A percentile compares a stretch with the other conserved stretches of the same genome.
Evolutionary conservation across 2,113 vertebrate genomes (phyloP).

Genomic region (Cariama cristata): DNA sequence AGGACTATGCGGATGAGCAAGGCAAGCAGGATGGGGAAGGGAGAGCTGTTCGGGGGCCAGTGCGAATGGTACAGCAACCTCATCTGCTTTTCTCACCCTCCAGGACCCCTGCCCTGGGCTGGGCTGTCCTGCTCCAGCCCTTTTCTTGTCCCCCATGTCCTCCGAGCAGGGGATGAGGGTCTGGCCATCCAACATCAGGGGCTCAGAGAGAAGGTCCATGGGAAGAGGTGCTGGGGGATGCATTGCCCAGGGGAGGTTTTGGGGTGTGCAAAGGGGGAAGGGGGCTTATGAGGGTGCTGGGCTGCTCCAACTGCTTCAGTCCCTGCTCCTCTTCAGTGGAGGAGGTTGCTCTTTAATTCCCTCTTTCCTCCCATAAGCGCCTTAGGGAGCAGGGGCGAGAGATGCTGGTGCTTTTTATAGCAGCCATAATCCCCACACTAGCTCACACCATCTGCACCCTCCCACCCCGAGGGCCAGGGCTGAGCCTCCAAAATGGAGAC

Average conservation of each 20-base stretch:
- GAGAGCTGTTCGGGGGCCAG: rapidly evolving
- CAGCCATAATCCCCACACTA: constrained; percentile 13
- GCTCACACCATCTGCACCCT: not conserved
- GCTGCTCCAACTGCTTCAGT: not conserved
- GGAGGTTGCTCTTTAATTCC: constrained; percentile 30
- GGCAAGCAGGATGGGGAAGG: not conserved
- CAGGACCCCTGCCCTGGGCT: not conserved
- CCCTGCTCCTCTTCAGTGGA: not conserved
- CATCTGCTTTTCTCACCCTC: not conserved
- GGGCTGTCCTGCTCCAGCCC: not conserved
- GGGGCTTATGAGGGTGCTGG: not conserved
- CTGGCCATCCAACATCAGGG: not conserved
- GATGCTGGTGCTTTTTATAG: constrained; percentile 54
- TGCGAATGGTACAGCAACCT: not conserved
- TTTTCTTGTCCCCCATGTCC: not conserved
- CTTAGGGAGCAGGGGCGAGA: constrained; percentile 6
- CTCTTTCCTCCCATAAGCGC: constrained; percentile 52
- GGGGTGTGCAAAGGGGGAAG: not conserved
- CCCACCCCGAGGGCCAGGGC: not conserved
- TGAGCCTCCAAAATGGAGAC: not conserved
- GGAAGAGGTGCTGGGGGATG: not conserved
- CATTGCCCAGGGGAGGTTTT: not conserved
- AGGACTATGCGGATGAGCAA: not conserved
- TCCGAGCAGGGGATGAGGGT: not conserved
- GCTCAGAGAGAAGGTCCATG: not conserved